Evolutionary conservation across 2,797 vertebrate species (phyloP), one percentile per base, ranked within the genome.

Genomic region (Selene dorsalis): DNA sequence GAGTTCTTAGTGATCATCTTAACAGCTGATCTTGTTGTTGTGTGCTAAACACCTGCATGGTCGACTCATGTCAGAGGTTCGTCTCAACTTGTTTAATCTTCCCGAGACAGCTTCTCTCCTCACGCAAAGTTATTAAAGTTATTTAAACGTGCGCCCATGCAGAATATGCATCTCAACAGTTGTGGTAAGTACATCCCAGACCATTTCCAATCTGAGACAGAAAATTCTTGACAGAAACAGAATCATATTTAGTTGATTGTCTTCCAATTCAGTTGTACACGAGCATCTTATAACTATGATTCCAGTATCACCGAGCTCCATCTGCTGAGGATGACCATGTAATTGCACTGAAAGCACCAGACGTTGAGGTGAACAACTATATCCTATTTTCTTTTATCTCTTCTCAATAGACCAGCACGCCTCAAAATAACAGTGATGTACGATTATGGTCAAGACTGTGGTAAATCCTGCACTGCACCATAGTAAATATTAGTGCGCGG

Each of bases 31-130:
- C 67, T 50, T 79, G 73, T 75, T n/a, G 43, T 3, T 56, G 17
- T 59, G 68, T 68, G 75, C 62, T 82, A 55, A 87, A 87, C 69
- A 75, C 74, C 71, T 79, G 69, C 79, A 41, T 50, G 76, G 66
- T 81, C 73, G 77, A 53, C 66, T 90, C 62, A 67, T 6, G 73
- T 45, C 30, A 2, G 57, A 82, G 83, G 63, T 89, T 80, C 79
- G 91, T 79, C 91, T 88, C 84, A 83, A 87, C 92, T 86, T 89
- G 91, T 81, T 77, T 69, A 47, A 6, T 68, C 72, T 48, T 41
- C 67, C 22, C 3, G 22, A 39, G 70, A 85, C 69, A 69, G 69
- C 60, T 43, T 1, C 48, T 1, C 60, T 68, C 45, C 55, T 77
- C 38, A 10, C 18, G 50, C 60, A 55, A 16, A 65, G 39, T 47